Evolutionary conservation across 2,797 vertebrate genomes (phyloP).

Genomic region (Kryptolebias ocellatus): DNA sequence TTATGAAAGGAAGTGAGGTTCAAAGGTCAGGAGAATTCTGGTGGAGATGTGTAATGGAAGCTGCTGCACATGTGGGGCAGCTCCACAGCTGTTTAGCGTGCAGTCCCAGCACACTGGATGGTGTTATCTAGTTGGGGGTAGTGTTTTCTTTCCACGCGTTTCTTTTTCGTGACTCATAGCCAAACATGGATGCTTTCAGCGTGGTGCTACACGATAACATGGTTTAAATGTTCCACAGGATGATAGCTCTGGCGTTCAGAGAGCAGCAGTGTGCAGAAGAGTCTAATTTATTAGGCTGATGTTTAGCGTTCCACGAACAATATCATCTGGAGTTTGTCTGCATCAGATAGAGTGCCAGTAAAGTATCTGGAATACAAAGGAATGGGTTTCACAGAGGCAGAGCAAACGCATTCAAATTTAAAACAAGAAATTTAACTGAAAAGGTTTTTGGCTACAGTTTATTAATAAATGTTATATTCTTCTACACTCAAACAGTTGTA

Average conservation of each 20-base stretch:
- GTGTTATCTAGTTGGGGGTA: slow-evolving; percentile 42
- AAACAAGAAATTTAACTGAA: neutral
- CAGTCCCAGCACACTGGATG: slow-evolving; percentile 27
- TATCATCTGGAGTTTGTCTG: slow-evolving; percentile 3
- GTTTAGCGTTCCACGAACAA: slow-evolving; percentile 24
- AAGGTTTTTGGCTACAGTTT: neutral
- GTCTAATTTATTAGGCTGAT: slow-evolving; percentile 45
- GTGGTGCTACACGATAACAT: slow-evolving; percentile 50
- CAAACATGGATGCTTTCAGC: slow-evolving; percentile 47
- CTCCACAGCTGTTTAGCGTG: slow-evolving; percentile 28
- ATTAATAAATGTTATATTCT: too few relatives aligned
- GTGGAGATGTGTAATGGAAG: slow-evolving; percentile 60
- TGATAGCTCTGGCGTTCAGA: slow-evolving; percentile 15
- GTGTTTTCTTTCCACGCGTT: slow-evolving; percentile 15
- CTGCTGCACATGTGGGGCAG: slow-evolving; percentile 13
- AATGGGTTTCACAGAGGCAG: slow-evolving; percentile 8
- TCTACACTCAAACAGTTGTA: too few relatives aligned
- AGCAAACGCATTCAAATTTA: neutral
- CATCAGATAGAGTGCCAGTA: slow-evolving; percentile 7
- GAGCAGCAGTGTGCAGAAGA: slow-evolving; percentile 25
- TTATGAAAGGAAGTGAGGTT: slow-evolving; percentile 76
- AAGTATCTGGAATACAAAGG: neutral
- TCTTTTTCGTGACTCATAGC: slow-evolving; percentile 44
- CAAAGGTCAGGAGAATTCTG: slow-evolving; percentile 69
- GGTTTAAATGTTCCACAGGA: slow-evolving; percentile 28